These are phyloP conservation scores for Apostichopus japonicus DNA, from an alignment of 35 echinoderm and acorn worm genomes.

Conservation along the genomic window DNA sequence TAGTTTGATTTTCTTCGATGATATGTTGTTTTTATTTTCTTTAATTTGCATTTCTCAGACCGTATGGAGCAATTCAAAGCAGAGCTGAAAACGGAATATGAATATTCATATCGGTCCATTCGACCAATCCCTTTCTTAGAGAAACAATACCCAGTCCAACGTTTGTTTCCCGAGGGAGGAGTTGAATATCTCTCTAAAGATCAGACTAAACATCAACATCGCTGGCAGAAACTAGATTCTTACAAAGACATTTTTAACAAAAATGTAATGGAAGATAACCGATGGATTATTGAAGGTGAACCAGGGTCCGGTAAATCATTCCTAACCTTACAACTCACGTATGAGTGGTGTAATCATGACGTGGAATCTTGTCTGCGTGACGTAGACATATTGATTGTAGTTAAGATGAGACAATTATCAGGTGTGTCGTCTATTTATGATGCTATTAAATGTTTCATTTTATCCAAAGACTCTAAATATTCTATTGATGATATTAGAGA, in stretches of 20 bases:
- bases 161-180: neutral
- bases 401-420: neutral
- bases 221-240: neutral
- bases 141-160: neutral
- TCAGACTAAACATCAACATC: neutral
- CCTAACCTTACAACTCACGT: neutral
- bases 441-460: neutral
- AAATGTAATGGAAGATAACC: neutral
- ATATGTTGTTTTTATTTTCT: neutral
- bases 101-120: neutral
- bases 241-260: neutral
- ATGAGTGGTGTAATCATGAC: neutral
- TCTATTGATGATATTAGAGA: neutral
- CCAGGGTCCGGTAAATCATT: neutral
- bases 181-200: slow-evolving; percentile 3
- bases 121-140: neutral
- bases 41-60: neutral
- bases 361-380: neutral
- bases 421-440: neutral
- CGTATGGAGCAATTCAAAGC: neutral
- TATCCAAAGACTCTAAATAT: slow-evolving; percentile 10
- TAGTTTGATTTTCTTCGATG: no score
- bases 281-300: neutral
- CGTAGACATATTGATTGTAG: neutral
- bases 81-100: neutral